Percentiles rank a stretch among this genome's conserved stretches.
Conservation (phyloP, 2,797 vertebrate species). For the Rhynchotus rufescens region DNA sequence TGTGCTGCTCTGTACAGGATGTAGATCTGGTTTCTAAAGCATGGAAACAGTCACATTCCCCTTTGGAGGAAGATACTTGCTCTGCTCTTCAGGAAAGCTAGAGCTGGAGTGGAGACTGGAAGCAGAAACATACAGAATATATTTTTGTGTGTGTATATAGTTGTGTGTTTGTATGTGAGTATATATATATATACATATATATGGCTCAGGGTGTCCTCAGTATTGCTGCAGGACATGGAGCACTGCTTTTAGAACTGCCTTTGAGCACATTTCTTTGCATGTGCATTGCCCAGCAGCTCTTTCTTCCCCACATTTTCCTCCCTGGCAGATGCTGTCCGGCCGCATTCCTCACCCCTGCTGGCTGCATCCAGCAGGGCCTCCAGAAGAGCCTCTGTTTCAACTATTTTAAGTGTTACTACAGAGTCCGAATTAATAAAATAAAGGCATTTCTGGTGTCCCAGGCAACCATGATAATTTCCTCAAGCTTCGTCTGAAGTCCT, state of each 20-base stretch:
- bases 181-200: too few relatives aligned
- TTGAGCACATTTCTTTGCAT: background rate
- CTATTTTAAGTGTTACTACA: background rate
- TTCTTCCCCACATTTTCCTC: too few relatives aligned
- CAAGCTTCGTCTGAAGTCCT: background rate
- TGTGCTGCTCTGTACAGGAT: accelerated
- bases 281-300: background rate
- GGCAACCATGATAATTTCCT: background rate
- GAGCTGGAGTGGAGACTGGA: background rate
- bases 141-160: too few relatives aligned
- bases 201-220: background rate
- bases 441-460: background rate
- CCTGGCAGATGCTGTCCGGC: background rate
- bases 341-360: background rate
- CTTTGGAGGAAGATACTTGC: background rate
- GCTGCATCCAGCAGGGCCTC: too few relatives aligned
- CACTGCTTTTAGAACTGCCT: background rate
- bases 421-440: background rate
- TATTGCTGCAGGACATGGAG: background rate
- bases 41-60: background rate
- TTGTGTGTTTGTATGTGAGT: too few relatives aligned
- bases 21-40: background rate
- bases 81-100: background rate
- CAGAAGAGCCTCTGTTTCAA: background rate
- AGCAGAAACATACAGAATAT: background rate